phyloP scores from a whole-genome alignment of 1,140 invertebrate genomes.

The Pentalonia nigronervosa region DNA sequence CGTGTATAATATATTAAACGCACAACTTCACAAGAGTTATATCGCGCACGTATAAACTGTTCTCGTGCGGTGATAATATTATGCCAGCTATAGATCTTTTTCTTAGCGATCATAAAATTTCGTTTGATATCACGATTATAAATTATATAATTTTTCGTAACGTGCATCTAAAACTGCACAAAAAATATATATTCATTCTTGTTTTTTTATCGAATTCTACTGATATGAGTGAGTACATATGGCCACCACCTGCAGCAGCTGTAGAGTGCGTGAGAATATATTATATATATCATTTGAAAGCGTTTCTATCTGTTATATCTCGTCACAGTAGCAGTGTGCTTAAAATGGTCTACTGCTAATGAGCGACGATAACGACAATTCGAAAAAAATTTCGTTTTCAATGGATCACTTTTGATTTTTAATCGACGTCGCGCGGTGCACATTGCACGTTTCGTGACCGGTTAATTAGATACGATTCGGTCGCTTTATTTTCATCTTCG shows the following conservation, averaged over 20 bases:
- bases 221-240: not conserved
- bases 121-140: not conserved
- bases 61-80: not conserved
- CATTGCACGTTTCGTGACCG: not conserved
- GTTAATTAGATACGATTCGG: slow-evolving; percentile 27
- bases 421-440: not conserved
- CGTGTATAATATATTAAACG: not conserved
- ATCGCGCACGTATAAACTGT: not conserved
- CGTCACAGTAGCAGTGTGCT: not conserved
- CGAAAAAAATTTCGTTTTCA: slow-evolving; percentile 49
- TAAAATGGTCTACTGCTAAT: not conserved
- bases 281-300: not conserved
- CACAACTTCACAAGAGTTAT: not conserved
- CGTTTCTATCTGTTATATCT: not conserved
- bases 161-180: not conserved
- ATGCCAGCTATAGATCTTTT: not conserved
- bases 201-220: not conserved
- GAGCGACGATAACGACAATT: not conserved
- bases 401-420: slow-evolving; percentile 46
- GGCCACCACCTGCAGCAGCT: not conserved
- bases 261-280: not conserved
- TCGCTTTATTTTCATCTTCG: slow-evolving; percentile 17
- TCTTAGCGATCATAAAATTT: not conserved
- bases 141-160: not conserved
- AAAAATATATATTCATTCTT: not conserved